Evolutionary conservation across 1,140 invertebrate species (phyloP).

Genomic region (Ceratosolen solmsi): DNA sequence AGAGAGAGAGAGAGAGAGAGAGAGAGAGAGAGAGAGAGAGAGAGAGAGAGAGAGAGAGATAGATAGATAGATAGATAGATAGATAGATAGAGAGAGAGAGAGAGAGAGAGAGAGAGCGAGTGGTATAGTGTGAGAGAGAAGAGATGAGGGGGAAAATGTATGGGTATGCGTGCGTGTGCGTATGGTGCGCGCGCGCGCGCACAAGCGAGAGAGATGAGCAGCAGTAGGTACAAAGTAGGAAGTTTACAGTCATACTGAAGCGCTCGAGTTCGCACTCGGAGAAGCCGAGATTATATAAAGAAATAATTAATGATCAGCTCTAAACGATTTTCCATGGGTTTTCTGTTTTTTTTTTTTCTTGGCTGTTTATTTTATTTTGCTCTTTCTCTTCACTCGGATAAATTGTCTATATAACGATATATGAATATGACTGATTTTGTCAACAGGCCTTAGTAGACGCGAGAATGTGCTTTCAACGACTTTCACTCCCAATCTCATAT

Average conservation of each 20-base stretch:
- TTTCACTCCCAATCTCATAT: background rate
- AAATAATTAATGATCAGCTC: conserved; percentile 40
- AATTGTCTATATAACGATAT: background rate
- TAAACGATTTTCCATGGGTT: background rate
- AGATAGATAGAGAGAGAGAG: background rate
- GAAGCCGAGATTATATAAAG: conserved; percentile 37
- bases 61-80: background rate
- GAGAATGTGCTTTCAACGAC: background rate
- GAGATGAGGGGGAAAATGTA: no score
- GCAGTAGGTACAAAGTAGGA: conserved; percentile 44
- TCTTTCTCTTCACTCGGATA: background rate
- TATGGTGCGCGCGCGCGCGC: no score
- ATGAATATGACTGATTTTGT: conserved; percentile 1
- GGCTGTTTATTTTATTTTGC: background rate
- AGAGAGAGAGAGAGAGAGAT: background rate
- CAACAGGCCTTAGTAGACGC: background rate
- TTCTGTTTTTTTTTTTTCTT: conserved; percentile 1
- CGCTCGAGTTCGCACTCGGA: conserved; percentile 15
- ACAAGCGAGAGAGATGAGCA: background rate
- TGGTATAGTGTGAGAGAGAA: background rate
- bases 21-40: conserved; percentile 29
- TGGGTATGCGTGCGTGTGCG: no score
- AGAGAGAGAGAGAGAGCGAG: conserved; percentile 9
- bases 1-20: no score
- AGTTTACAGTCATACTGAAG: conserved; percentile 39